Base-by-base conservation (phyloP, 2,113 vertebrate genomes). In the Edolisoma coerulescens region DNA sequence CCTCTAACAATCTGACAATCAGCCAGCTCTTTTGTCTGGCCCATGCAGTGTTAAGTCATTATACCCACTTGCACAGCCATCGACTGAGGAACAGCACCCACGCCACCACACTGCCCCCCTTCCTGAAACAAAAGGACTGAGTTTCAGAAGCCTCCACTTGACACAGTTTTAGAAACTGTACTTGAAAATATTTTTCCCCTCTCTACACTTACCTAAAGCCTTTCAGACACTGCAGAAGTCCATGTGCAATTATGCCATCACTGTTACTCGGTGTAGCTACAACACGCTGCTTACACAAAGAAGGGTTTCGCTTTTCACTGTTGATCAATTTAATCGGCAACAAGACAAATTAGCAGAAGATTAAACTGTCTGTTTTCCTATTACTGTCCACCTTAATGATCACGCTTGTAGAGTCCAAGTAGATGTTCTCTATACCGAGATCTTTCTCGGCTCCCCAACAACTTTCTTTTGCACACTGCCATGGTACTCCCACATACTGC, bases 31-130 rank as follows among this genome's bases (percentile, higher is more conserved):
- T 19, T 22, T 7, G 7, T 24, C 64, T 44, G 41, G 30, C n/a
- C 49, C 16, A 1, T 7, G 53, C 65, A 67, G 37, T 3, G 37
- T 50, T 56, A 86, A 91, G 21, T 45, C 44, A 35, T 28, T 60
- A 19, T 0, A 73, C 7, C 28, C 35, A 30, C 56, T 23, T 9
- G 24, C 63, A 39, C 44, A 33, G 13, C 18, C 0, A 41, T 16
- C 0, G 3, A 37, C 3, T 7, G 49, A 56, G 64, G 54, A 63
- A 30, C 37, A 37, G 2, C 20, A 61, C 22, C 13, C 44, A 27
- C 32, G 20, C 1, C 0, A n/a, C 4, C 7, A 7, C 32, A 15
- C 10, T 57, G 3, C 28, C 11, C 3, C 5, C 5, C 2, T 2
- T 49, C 37, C 35, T 21, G 14, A 57, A 79, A 64, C 22, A 26